phyloP scores from a whole-genome alignment of 2,888 invertebrate genomes.

The Lasioglossum figueresi region DNA sequence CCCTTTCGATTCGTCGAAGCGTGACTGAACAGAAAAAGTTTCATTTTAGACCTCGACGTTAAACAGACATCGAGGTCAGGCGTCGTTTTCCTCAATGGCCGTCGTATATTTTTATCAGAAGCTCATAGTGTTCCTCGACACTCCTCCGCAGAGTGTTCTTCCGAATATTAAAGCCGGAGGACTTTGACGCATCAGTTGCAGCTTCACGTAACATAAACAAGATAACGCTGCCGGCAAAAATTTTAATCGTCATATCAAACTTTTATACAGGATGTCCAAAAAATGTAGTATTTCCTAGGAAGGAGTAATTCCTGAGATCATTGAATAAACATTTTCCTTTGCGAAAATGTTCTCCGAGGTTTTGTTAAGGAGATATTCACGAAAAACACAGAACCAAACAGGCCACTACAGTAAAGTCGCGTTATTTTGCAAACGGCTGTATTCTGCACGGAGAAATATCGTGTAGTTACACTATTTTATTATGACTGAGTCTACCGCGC shows the following conservation, averaged over 20 bases:
- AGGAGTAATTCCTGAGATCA: no score
- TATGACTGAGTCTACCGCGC: no score
- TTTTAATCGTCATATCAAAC: not conserved
- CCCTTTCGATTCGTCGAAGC: not conserved
- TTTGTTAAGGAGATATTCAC: no score
- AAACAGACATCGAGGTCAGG: slow-evolving; percentile 16
- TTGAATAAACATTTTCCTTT: no score
- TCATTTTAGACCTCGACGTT: slow-evolving; percentile 16
- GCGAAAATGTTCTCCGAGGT: no score
- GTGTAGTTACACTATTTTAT: no score
- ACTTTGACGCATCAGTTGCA: not conserved
- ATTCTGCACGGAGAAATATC: no score
- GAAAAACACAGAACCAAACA: no score
- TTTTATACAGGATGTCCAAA: not conserved
- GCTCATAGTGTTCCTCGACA: not conserved
- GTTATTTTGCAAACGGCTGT: no score
- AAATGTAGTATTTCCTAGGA: no score
- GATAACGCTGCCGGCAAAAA: not conserved
- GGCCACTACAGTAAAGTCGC: no score
- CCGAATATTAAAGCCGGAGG: not conserved
- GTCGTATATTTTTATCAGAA: slow-evolving; percentile 4
- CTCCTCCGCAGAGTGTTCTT: not conserved
- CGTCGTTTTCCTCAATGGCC: not conserved
- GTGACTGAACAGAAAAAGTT: not conserved
- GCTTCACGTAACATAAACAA: not conserved